Conservation (phyloP, 2,797 vertebrate genomes). For the Cuculus canorus region DNA sequence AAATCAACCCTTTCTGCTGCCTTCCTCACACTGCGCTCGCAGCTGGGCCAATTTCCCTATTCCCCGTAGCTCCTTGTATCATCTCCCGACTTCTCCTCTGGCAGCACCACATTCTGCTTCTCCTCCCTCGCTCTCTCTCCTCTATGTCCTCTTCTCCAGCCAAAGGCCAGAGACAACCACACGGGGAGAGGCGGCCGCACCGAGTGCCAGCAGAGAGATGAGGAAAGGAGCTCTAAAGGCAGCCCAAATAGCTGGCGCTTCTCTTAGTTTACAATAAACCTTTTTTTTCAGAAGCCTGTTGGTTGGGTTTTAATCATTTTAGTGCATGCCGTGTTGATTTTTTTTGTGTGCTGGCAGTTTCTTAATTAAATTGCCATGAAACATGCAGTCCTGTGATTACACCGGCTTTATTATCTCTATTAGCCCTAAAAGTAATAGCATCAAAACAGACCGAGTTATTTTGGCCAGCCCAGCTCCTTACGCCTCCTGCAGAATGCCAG, state of each 20-base stretch:
- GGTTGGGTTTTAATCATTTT: slow-evolving; percentile 14
- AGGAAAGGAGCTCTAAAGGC: background rate
- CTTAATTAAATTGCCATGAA: slow-evolving; percentile 32
- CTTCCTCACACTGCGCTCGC: background rate
- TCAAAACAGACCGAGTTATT: background rate
- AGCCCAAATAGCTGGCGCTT: background rate
- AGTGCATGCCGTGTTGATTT: background rate
- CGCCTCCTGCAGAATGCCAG: background rate
- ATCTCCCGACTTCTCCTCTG: background rate
- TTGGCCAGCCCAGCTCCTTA: background rate
- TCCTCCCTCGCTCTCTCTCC: background rate
- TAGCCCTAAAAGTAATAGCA: background rate
- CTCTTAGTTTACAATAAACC: background rate
- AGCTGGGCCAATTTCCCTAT: background rate
- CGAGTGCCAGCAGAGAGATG: background rate
- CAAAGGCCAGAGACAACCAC: background rate
- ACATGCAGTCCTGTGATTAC: background rate
- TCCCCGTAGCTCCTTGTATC: background rate
- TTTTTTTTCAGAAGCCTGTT: background rate
- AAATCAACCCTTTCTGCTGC: background rate
- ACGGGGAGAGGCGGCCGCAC: rapidly evolving
- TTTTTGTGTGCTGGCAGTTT: background rate
- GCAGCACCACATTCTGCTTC: background rate
- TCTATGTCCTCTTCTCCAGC: background rate
- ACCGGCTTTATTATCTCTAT: background rate